phyloP scores from a whole-genome alignment of 2,888 invertebrate species.

The Gastracanthus pulcherrimus region DNA sequence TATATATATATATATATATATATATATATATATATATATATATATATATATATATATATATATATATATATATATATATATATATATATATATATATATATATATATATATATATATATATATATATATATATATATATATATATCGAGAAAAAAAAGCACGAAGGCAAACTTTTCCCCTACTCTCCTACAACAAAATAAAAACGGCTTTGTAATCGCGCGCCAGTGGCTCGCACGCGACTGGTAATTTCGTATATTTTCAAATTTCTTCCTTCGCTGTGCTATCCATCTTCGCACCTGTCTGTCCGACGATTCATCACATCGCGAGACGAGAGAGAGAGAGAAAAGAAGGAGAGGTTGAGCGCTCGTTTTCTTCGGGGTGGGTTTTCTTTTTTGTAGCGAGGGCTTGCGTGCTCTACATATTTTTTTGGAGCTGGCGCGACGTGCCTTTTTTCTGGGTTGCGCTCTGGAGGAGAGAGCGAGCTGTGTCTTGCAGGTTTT shows the following conservation, averaged over 20 bases:
- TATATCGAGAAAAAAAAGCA: neutral
- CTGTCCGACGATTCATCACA: constrained; percentile 54
- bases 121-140: neutral
- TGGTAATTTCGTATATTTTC: constrained; percentile 27
- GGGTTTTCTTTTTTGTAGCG: neutral
- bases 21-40: neutral
- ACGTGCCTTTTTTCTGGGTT: neutral
- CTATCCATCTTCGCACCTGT: constrained; percentile 57
- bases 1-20: neutral
- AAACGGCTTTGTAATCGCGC: neutral
- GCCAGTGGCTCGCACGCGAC: neutral
- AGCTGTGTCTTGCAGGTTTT: too few relatives aligned
- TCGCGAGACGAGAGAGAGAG: too few relatives aligned
- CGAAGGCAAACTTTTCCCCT: neutral
- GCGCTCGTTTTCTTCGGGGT: neutral
- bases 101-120: neutral
- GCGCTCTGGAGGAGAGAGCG: neutral
- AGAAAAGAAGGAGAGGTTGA: neutral
- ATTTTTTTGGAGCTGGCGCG: neutral
- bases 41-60: neutral
- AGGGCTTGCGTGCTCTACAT: constrained; percentile 25
- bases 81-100: neutral
- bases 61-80: neutral
- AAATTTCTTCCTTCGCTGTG: constrained; percentile 19
- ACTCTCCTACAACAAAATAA: neutral